Evolutionary conservation across 2,888 invertebrate species (phyloP).

Genomic region (Syrista parreyssii): DNA sequence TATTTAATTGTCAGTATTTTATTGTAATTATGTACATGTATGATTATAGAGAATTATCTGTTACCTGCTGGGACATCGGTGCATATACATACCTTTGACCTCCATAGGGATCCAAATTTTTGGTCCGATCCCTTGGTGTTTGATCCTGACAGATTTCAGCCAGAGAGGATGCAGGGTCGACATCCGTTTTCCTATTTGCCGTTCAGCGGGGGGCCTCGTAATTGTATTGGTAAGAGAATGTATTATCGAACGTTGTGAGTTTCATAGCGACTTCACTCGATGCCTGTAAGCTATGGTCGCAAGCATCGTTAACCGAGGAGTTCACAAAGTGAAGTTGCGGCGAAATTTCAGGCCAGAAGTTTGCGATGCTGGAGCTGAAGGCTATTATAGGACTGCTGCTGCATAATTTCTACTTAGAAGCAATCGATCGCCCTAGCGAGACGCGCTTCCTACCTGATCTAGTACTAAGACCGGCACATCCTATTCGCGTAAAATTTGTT

Average conservation of each 20-base stretch:
- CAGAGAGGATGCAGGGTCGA: conserved; percentile 66
- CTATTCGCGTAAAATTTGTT: too few relatives aligned
- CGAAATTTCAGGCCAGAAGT: conserved; percentile 38
- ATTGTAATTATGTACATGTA: background rate
- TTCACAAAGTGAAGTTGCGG: too few relatives aligned
- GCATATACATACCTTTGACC: conserved; percentile 72
- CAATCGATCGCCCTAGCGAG: conserved; percentile 44
- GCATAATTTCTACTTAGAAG: conserved; percentile 47
- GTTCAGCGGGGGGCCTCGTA: conserved; percentile 76
- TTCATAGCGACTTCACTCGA: too few relatives aligned
- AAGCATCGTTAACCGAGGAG: too few relatives aligned
- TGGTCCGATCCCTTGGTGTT: conserved; percentile 76
- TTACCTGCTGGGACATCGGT: conserved; percentile 69
- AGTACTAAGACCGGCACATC: conserved; percentile 17
- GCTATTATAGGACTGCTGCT: conserved; percentile 39
- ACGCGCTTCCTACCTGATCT: conserved; percentile 36
- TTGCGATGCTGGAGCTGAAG: conserved; percentile 54
- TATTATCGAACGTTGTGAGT: too few relatives aligned
- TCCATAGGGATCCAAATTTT: conserved; percentile 73
- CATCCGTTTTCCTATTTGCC: conserved; percentile 77
- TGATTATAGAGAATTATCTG: conserved; percentile 63
- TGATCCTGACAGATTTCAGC: conserved; percentile 76
- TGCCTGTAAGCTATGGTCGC: too few relatives aligned
- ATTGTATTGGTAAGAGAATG: conserved; percentile 71
- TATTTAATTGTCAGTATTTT: too few relatives aligned